Conservation (phyloP, 1,140 invertebrate species). For the Trichonephila clavipes region DNA sequence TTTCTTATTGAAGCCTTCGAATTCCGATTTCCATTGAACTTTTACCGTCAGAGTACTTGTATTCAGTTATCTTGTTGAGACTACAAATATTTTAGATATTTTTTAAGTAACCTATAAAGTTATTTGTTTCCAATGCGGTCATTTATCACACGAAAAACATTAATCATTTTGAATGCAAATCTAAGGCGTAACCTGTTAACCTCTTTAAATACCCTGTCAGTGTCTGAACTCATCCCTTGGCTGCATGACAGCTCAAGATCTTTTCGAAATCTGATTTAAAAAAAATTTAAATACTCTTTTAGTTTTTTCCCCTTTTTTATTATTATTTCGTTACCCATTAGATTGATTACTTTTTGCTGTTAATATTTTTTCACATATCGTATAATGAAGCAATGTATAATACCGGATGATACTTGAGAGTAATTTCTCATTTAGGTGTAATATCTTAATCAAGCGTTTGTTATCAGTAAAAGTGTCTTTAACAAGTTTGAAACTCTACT, state of each 20-base stretch:
- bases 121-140: background rate
- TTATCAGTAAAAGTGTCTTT: too few species aligned
- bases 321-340: background rate
- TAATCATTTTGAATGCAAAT: conserved; percentile 28
- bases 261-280: background rate
- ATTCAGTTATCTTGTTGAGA: background rate
- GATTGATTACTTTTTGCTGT: background rate
- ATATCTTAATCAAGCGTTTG: too few species aligned
- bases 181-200: conserved; percentile 30
- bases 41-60: background rate
- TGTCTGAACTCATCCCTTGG: background rate
- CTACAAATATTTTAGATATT: conserved; percentile 8
- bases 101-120: conserved; percentile 26
- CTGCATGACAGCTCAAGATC: background rate
- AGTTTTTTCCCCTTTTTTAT: background rate
- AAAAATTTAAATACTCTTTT: background rate
- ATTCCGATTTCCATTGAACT: background rate
- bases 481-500: too few species aligned
- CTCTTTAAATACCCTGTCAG: conserved; percentile 24
- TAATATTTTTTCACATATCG: background rate
- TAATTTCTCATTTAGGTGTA: too few species aligned
- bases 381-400: too few species aligned
- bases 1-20: background rate
- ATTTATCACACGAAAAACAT: background rate
- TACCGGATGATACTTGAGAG: too few species aligned